A percentile compares a stretch with the other conserved stretches of the same genome.
Evolutionary conservation across 1,140 invertebrate genomes (phyloP).

Genomic region (Eufriesea mexicana): DNA sequence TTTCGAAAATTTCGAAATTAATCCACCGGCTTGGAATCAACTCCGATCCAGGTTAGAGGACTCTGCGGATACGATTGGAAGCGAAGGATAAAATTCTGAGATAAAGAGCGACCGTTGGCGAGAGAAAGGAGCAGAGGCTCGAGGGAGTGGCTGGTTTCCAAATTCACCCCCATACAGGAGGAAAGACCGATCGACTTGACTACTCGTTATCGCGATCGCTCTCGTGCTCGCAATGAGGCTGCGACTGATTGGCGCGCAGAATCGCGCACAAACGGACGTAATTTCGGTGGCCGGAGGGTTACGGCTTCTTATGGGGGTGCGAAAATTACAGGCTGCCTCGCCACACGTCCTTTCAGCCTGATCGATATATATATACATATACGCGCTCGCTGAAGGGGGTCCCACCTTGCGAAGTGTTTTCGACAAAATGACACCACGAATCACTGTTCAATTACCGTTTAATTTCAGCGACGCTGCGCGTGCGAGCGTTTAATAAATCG

Average conservation of each 20-base stretch:
- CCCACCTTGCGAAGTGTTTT: slow-evolving; percentile 48
- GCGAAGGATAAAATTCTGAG: too few relatives aligned
- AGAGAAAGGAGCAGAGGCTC: not conserved
- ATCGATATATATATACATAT: slow-evolving; percentile 63
- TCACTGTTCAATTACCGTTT: slow-evolving; percentile 66
- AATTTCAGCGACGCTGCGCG: slow-evolving; percentile 17
- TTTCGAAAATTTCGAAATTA: too few relatives aligned
- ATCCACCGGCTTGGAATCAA: too few relatives aligned
- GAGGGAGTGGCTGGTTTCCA: not conserved
- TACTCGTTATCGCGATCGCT: slow-evolving; percentile 75
- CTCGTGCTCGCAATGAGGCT: slow-evolving; percentile 59
- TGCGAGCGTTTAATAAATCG: slow-evolving; percentile 28
- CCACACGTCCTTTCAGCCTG: slow-evolving; percentile 62
- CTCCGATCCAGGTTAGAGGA: too few relatives aligned
- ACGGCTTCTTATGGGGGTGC: slow-evolving; percentile 68
- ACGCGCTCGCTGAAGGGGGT: slow-evolving; percentile 30
- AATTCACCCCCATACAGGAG: slow-evolving; percentile 21
- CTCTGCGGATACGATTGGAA: not conserved
- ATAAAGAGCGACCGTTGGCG: too few relatives aligned
- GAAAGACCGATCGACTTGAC: slow-evolving; percentile 54
- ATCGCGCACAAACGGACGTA: slow-evolving; percentile 77
- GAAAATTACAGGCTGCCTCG: slow-evolving; percentile 75
- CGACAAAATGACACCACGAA: slow-evolving; percentile 68
- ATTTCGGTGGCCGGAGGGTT: slow-evolving; percentile 72
- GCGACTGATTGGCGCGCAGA: slow-evolving; percentile 69